These are phyloP conservation scores for Limnodromus scolopaceus DNA, from an alignment of 2,797 vertebrate species.

Conservation along the genomic window DNA sequence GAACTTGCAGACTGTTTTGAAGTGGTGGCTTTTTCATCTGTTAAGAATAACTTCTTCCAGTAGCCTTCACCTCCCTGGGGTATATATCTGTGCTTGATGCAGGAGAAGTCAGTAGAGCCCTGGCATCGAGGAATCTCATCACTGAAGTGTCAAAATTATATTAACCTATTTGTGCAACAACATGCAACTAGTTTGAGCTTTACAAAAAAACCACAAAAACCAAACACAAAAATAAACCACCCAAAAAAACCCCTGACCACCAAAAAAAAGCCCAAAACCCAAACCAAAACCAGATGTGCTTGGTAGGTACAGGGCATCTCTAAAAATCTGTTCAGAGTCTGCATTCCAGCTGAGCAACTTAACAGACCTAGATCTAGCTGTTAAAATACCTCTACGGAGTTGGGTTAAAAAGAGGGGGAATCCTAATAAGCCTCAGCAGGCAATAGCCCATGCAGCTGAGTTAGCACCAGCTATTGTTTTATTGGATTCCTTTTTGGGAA, in stretches of 20 bases:
- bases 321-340: neutral
- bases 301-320: neutral
- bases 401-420: neutral
- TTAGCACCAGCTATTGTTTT: conserved; percentile 24
- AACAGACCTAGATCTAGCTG: neutral
- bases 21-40: neutral
- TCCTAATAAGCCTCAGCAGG: conserved; percentile 2
- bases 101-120: neutral
- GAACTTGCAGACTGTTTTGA: neutral
- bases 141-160: neutral
- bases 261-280: neutral
- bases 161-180: neutral
- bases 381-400: neutral
- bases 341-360: neutral
- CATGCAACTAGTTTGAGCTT: neutral
- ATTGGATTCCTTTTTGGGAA: neutral
- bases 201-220: too few species aligned
- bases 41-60: neutral
- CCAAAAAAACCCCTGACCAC: too few species aligned
- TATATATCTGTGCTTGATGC: neutral
- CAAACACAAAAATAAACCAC: neutral
- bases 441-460: neutral
- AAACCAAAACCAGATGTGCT: neutral
- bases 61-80: neutral
- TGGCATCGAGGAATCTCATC: neutral